phyloP scores from a whole-genome alignment of 2,888 invertebrate species.

The Thymelicus sylvestris region DNA sequence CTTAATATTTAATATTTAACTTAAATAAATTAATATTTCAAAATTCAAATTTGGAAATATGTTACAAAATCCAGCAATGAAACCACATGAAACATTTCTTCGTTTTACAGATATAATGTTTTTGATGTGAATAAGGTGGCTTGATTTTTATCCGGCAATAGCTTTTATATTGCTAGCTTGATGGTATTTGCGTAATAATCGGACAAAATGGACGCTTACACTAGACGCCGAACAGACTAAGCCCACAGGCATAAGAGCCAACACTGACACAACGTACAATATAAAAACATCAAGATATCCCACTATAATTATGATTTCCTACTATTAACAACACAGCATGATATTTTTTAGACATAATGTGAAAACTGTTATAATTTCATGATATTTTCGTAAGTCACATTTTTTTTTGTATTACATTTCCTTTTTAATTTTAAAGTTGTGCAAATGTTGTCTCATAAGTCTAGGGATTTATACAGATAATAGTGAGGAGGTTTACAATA shows the following conservation, averaged over 20 bases:
- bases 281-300: background rate
- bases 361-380: too few species aligned
- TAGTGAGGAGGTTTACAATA: conserved; percentile 49
- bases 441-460: conserved; percentile 31
- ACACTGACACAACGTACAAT: conserved; percentile 47
- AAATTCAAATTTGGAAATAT: too few species aligned
- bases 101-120: too few species aligned
- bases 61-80: too few species aligned
- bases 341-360: too few species aligned
- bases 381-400: background rate
- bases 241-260: conserved; percentile 51
- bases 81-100: too few species aligned
- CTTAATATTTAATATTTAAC: too few species aligned
- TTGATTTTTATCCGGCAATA: background rate
- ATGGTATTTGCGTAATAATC: conserved; percentile 23
- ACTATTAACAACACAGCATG: too few species aligned
- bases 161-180: background rate
- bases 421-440: conserved; percentile 3
- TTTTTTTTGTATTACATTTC: too few species aligned
- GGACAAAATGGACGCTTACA: conserved; percentile 60
- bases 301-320: background rate
- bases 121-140: too few species aligned
- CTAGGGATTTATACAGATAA: conserved; percentile 24
- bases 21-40: too few species aligned
- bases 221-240: conserved; percentile 61